phyloP scores from a whole-genome alignment of 2,113 vertebrate genomes.

The Catharus bicknelli region DNA sequence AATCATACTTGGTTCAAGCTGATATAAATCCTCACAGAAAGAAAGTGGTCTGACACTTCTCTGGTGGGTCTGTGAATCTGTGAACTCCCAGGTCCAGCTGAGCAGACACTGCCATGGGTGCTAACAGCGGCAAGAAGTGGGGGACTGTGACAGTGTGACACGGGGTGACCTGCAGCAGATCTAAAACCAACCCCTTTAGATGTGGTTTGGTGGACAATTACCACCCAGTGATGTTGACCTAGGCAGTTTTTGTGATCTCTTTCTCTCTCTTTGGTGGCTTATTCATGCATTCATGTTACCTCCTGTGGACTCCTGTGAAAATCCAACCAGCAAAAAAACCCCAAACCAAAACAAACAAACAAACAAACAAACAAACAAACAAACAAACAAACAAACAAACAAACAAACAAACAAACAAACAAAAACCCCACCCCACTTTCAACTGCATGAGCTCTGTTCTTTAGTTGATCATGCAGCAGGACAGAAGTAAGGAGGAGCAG shows the following conservation, averaged over 20 bases:
- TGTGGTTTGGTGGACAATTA: not conserved
- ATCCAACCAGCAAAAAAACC: not conserved
- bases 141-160: not conserved
- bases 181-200: not conserved
- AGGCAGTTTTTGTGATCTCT: not conserved
- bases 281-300: not conserved
- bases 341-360: not conserved
- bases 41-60: not conserved
- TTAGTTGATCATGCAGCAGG: accelerated
- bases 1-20: not conserved
- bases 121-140: not conserved
- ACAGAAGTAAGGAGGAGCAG: not conserved
- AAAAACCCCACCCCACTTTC: not conserved
- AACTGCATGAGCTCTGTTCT: not conserved
- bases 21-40: not conserved
- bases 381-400: too few relatives aligned
- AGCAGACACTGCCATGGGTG: not conserved
- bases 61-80: not conserved
- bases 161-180: not conserved
- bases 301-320: not conserved
- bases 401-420: too few relatives aligned
- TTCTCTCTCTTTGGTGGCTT: not conserved
- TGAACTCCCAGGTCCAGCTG: not conserved
- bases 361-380: too few relatives aligned
- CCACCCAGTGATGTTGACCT: not conserved